Evolutionary conservation across 37 sponge, comb jelly and placozoan genomes (phyloP).

Genomic region (Aphrocallistes beatrix): DNA sequence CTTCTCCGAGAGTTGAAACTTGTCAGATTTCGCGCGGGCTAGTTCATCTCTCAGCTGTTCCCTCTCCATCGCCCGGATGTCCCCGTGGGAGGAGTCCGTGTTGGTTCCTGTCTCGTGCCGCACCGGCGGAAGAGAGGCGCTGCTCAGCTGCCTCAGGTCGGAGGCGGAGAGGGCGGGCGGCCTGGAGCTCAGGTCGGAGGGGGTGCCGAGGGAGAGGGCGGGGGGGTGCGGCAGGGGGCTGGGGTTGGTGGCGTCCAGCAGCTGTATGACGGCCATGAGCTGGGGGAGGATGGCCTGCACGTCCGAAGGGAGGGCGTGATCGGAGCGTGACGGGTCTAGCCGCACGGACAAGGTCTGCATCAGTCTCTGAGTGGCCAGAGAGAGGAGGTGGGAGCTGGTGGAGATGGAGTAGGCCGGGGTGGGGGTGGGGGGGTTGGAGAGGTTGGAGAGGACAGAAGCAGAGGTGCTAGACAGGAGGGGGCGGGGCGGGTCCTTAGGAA

Average conservation of each 20-base stretch:
- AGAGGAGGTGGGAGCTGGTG: slow-evolving; percentile 8
- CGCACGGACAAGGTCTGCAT: not conserved
- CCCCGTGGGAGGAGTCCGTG: not conserved
- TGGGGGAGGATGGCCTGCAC: not conserved
- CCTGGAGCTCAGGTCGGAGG: not conserved
- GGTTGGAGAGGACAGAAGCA: not conserved
- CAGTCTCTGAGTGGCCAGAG: slow-evolving; percentile 6
- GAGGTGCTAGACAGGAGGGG: not conserved
- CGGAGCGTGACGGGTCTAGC: not conserved
- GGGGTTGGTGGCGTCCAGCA: not conserved
- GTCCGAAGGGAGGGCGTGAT: not conserved
- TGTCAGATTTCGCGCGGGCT: not conserved
- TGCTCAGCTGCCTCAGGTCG: not conserved
- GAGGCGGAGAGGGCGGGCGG: not conserved
- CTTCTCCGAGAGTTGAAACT: not conserved
- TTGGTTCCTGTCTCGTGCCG: slow-evolving; percentile 1
- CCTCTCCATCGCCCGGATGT: not conserved
- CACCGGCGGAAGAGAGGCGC: not conserved
- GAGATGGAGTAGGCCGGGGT: not conserved
- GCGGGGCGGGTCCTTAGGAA: not conserved
- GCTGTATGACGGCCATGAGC: slow-evolving; percentile 3
- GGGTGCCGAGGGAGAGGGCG: not conserved
- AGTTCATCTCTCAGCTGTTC: not conserved
- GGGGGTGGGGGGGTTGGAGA: no score
- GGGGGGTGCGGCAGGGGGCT: not conserved